Percentiles rank a stretch among this genome's conserved stretches.
These are phyloP conservation scores for Lucilia sericata DNA, from an alignment of 1,140 invertebrate genomes.

Conservation along the genomic window DNA sequence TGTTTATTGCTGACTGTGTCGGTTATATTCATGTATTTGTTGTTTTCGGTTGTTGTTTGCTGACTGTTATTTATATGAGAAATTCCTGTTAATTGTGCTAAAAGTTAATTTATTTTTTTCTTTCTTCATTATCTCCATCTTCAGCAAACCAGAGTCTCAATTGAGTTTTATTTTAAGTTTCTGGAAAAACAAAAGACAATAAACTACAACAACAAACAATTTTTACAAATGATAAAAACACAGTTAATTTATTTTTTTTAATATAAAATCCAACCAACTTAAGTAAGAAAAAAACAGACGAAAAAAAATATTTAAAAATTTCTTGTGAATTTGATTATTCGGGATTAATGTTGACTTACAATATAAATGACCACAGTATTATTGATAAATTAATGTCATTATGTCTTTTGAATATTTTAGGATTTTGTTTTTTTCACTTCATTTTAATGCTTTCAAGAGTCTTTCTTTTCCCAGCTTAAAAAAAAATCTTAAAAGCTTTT, in stretches of 20 bases:
- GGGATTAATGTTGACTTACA: slow-evolving; percentile 15
- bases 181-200: slow-evolving; percentile 7
- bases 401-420: not conserved
- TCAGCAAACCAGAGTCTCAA: not conserved
- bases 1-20: slow-evolving; percentile 34
- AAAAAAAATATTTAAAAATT: slow-evolving; percentile 11
- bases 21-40: not conserved
- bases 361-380: slow-evolving; percentile 1
- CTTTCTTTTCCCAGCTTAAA: not conserved
- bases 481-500: not conserved
- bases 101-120: slow-evolving; percentile 32
- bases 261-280: too few species aligned
- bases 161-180: not conserved
- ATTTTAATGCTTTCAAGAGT: not conserved
- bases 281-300: too few species aligned
- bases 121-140: not conserved
- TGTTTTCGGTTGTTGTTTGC: slow-evolving; percentile 7
- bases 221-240: not conserved
- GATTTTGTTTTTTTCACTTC: not conserved
- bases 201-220: not conserved
- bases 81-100: slow-evolving; percentile 43
- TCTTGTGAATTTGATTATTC: slow-evolving; percentile 5
- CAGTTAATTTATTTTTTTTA: slow-evolving; percentile 31
- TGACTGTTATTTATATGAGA: slow-evolving; percentile 42
- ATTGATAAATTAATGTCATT: slow-evolving; percentile 27